Evolutionary conservation across 2,113 vertebrate genomes (phyloP), one percentile per base, ranked within the genome.

Genomic region (Hydrochoerus hydrochaeris): DNA sequence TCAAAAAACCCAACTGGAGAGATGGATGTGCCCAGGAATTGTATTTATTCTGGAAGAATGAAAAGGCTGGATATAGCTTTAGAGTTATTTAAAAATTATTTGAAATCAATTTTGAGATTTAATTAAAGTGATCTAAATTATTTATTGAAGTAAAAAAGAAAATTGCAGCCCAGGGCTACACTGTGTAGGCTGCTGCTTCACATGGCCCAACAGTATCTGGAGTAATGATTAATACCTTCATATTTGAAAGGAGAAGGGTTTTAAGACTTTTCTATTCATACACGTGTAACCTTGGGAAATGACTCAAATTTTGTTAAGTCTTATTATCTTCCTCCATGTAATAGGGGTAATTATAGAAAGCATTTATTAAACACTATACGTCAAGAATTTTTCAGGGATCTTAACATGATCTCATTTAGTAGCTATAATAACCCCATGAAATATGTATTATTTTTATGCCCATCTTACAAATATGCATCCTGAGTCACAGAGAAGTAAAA

Each of bases 81-180:
- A 80, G 41, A 95, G 58, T 80, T 73, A 84, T 87, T 93, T 80
- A 46, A 95, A 97, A 97, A 88, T 91, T 85, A 90, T 96, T 96
- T 95, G 63, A 95, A 95, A 96, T 88, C 92, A 84, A 94, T 86
- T 88, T 65, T 67, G 67, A 96, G 92, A 49, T 67, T 96, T 63
- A 90, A 84, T 83, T 94, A 90, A 94, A 94, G 67, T 60, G 95
- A 88, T 8, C 78, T 63, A 52, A 84, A 44, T 41, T 90, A 81
- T 85, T 96, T 88, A 85, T 11, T 35, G 49, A 82, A 19, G 52
- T 26, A 92, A 95, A 95, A 87, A 92, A 60, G 82, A 95, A 88
- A 88, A 57, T 62, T 63, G 3, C 16, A 96, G 5, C 28, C 44
- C 44, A 90, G 95, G 62, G 65, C 44, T 87, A 44, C 62, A 46